Evolutionary conservation across 2,113 vertebrate genomes (phyloP), one percentile per base, ranked within the genome.

Genomic region (Pandion haliaetus): DNA sequence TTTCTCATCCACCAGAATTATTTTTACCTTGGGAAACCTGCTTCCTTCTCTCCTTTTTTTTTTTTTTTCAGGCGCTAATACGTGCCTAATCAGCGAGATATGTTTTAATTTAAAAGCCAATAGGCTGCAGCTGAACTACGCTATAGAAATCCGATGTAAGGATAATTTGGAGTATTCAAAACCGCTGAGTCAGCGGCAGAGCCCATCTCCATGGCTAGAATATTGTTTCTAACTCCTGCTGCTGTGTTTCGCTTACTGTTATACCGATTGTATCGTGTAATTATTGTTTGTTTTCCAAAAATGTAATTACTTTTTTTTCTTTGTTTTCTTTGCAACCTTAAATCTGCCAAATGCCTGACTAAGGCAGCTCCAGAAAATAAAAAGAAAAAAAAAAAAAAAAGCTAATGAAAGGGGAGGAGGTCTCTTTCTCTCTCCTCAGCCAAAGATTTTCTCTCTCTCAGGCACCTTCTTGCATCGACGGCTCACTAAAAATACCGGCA

Each of bases 211-310:
- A 54, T 66, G 73, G 82, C 73, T 83, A 10, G 62, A 85, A 95
- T 89, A 95, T 87, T 78, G 93, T 77, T 97, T 95, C 95, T 92
- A 94, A 76, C 91, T 87, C 91, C 70, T n/a, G 88, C 94, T 74
- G 90, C 85, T 96, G 88, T 95, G 94, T 86, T 92, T 95, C 69
- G 4, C 93, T 96, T 97, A 93, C 97, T 96, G 94, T 91, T 97
- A 93, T 90, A 93, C 95, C 85, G 91, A 93, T 96, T 95, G 76
- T 83, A 94, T 97, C 61, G 44, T 97, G 97, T 98, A 98, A 98
- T 98, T 97, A 97, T 97, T 97, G 98, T 97, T 98, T 97, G 96
- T 95, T 98, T 98, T 96, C 95, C 97, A 95, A 92, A 97, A 97
- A 97, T 98, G 97, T 98, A 98, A 98, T 98, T 98, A 98, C 97